Evolutionary conservation across 2,888 invertebrate species (phyloP).

Genomic region (Perdita meconis): DNA sequence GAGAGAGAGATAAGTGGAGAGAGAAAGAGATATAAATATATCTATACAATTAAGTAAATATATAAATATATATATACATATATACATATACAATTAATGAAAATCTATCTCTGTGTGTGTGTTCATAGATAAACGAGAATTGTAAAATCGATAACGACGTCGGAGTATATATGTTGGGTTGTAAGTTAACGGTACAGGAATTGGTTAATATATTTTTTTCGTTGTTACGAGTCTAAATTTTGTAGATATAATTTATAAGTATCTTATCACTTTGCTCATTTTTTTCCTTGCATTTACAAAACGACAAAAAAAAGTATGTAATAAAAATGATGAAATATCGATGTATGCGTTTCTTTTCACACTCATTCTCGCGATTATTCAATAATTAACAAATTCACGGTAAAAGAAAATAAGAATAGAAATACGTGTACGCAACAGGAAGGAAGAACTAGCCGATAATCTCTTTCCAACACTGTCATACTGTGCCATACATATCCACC

Average conservation of each 20-base stretch:
- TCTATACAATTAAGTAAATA: conserved; percentile 14
- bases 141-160: conserved; percentile 47
- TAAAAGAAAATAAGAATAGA: background rate
- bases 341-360: conserved; percentile 56
- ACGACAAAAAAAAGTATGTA: conserved; percentile 49
- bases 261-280: conserved; percentile 58
- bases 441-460: background rate
- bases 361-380: too few relatives aligned
- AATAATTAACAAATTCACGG: too few relatives aligned
- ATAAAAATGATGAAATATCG: conserved; percentile 65
- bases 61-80: conserved; percentile 27
- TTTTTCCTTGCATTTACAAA: conserved; percentile 51
- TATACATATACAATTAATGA: conserved; percentile 33
- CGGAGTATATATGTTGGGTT: conserved; percentile 49
- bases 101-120: conserved; percentile 50
- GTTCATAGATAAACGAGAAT: conserved; percentile 47
- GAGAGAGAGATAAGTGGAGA: background rate
- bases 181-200: conserved; percentile 59
- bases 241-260: conserved; percentile 58
- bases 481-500: conserved; percentile 62
- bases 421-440: background rate
- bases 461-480: conserved; percentile 40
- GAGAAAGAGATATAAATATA: background rate
- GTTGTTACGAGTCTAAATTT: conserved; percentile 54
- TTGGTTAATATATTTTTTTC: conserved; percentile 60